Conservation (phyloP, 2,113 vertebrate species). For the Phalacrocorax brasilianus region DNA sequence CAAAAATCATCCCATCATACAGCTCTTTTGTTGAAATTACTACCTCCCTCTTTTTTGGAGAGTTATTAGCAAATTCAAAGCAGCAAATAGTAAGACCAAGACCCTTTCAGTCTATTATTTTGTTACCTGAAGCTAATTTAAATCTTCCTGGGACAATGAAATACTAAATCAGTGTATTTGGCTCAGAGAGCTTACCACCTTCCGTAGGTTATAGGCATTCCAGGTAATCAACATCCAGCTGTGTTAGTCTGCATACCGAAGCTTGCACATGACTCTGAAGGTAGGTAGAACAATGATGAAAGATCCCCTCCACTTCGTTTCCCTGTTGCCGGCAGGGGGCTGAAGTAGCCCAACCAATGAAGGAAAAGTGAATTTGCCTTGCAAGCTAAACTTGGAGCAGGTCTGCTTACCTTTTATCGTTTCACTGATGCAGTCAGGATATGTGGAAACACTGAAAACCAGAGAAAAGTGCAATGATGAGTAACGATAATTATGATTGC, state of each 20-base stretch:
- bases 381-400: not conserved
- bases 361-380: not conserved
- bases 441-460: not conserved
- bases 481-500: not conserved
- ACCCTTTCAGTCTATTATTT: not conserved
- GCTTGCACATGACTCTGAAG: not conserved
- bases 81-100: not conserved
- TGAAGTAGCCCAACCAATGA: not conserved
- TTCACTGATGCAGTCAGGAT: not conserved
- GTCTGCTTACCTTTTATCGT: not conserved
- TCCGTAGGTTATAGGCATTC: not conserved
- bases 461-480: not conserved
- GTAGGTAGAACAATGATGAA: not conserved
- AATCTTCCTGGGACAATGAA: not conserved
- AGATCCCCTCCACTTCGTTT: not conserved
- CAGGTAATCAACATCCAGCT: accelerated
- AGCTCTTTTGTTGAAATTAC: not conserved
- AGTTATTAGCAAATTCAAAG: not conserved
- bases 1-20: not conserved
- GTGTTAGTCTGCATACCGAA: not conserved
- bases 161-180: not conserved
- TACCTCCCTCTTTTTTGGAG: not conserved
- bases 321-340: not conserved
- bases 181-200: not conserved
- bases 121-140: not conserved